Conservation (phyloP, 2,888 invertebrate genomes). For the Scrobipalpa atriplicella region DNA sequence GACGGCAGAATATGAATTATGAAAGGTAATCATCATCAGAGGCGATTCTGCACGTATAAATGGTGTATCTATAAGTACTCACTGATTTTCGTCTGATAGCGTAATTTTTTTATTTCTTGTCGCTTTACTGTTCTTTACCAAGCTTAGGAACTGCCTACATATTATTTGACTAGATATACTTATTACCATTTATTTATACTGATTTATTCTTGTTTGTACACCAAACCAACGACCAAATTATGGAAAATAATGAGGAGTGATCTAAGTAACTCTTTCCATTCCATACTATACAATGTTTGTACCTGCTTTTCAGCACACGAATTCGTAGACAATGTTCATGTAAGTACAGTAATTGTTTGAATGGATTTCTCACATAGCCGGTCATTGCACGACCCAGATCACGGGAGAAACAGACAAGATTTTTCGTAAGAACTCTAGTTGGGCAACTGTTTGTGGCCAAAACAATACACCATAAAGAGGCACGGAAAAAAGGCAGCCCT, state of each 20-base stretch:
- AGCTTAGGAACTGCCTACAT: too few species aligned
- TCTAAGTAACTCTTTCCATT: conserved; percentile 3
- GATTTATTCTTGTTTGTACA: too few species aligned
- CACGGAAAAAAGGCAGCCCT: conserved; percentile 69
- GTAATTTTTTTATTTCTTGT: too few species aligned
- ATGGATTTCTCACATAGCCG: conserved; percentile 26
- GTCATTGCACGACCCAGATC: conserved; percentile 40
- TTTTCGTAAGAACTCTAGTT: conserved; percentile 60
- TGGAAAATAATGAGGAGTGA: background rate
- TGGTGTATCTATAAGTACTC: too few species aligned
- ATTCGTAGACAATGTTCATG: conserved; percentile 20
- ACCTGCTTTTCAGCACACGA: conserved; percentile 15
- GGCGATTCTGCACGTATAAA: too few species aligned
- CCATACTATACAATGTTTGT: conserved; percentile 1
- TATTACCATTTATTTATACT: too few species aligned
- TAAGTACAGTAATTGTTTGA: conserved; percentile 24
- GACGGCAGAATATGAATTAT: background rate
- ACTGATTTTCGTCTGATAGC: too few species aligned
- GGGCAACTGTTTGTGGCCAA: conserved; percentile 57
- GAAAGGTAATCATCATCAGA: background rate
- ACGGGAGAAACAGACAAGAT: conserved; percentile 42
- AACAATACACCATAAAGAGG: conserved; percentile 73
- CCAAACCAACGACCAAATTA: background rate
- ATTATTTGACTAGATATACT: too few species aligned
- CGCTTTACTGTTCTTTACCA: too few species aligned